Percentiles rank a stretch among this genome's conserved stretches.
phyloP scores from a whole-genome alignment of 2,113 vertebrate genomes.

The Elanus axillaris region DNA sequence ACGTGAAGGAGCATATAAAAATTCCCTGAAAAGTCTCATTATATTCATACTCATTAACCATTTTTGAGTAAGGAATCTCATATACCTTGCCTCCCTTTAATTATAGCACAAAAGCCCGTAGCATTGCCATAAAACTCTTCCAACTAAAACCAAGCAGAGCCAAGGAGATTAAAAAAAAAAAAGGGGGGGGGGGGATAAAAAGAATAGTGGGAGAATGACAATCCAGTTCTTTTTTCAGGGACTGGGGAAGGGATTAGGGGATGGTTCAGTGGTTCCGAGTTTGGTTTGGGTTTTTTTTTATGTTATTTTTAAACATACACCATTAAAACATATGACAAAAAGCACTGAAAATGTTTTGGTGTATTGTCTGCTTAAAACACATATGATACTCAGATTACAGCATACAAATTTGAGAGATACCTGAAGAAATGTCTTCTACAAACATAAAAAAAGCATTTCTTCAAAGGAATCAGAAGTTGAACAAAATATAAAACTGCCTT shows the following conservation, averaged over 20 bases:
- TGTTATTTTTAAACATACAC: not conserved
- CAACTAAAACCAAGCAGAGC: not conserved
- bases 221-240: not conserved
- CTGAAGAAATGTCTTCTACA: not conserved
- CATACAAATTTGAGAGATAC: not conserved
- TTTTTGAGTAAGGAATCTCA: not conserved
- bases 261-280: fast-evolving
- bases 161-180: not conserved
- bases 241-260: not conserved
- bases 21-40: not conserved
- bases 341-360: not conserved
- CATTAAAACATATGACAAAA: not conserved
- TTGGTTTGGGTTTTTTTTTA: not conserved
- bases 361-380: not conserved
- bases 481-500: not conserved
- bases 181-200: fast-evolving
- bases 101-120: fast-evolving
- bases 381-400: not conserved
- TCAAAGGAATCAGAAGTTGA: not conserved
- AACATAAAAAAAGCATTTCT: not conserved
- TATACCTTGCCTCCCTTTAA: not conserved
- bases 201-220: not conserved
- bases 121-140: not conserved
- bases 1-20: not conserved
- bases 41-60: not conserved